Conservation (phyloP, 1,140 invertebrate genomes). For the Trichonephila inaurata region DNA sequence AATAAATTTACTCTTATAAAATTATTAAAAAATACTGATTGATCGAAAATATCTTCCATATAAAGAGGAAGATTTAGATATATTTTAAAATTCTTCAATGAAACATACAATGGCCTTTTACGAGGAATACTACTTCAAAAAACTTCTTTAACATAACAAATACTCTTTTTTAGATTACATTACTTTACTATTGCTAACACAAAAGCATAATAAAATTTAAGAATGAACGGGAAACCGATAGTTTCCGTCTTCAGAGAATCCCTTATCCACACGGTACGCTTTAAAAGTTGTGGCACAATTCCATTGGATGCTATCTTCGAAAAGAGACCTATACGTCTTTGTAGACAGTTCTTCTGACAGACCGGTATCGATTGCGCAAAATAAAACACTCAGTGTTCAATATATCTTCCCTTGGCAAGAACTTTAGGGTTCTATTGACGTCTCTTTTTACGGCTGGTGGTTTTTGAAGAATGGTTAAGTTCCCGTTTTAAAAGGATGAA, state of each 20-base stretch:
- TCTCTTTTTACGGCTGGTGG: background rate
- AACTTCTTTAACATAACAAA: no score
- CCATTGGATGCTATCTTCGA: background rate
- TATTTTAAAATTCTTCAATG: no score
- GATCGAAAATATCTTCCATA: no score
- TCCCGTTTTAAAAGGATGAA: background rate
- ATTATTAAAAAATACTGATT: no score
- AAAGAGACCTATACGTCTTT: constrained; percentile 50
- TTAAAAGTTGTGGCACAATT: constrained; percentile 16
- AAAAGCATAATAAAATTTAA: background rate
- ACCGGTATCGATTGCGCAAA: constrained; percentile 36
- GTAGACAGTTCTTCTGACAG: constrained; percentile 47
- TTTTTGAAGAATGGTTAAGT: constrained; percentile 15
- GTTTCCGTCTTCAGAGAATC: background rate
- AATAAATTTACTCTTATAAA: no score
- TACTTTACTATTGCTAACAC: background rate
- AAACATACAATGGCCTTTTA: no score
- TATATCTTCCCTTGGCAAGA: constrained; percentile 19
- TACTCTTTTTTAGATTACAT: background rate
- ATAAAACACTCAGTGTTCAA: constrained; percentile 49
- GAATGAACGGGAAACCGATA: constrained; percentile 23
- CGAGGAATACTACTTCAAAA: no score
- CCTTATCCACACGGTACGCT: background rate
- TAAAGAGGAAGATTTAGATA: no score
- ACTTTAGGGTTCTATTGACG: constrained; percentile 13